Percentiles rank a stretch among this genome's conserved stretches.
Conservation (phyloP, 2,797 vertebrate genomes). For the Sylvia borin region DNA sequence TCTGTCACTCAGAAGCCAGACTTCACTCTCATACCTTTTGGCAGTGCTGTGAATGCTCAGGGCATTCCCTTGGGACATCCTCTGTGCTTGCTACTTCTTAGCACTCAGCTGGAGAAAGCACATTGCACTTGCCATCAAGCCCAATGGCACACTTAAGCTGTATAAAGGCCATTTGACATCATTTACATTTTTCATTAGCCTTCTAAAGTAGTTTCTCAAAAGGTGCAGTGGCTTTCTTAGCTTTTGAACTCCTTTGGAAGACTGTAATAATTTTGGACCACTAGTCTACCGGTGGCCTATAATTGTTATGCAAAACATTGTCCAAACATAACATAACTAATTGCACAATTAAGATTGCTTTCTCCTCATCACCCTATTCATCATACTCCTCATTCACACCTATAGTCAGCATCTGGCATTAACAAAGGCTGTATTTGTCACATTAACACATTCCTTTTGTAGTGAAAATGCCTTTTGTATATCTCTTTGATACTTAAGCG, state of each 20-base stretch:
- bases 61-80: not conserved
- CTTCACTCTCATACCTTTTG: not conserved
- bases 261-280: not conserved
- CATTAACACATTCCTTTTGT: not conserved
- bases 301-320: constrained; percentile 23
- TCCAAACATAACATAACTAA: constrained; percentile 36
- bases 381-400: constrained; percentile 1
- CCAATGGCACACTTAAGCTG: not conserved
- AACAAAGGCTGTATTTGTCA: not conserved
- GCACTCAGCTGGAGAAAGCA: not conserved
- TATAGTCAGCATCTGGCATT: not conserved
- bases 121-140: not conserved
- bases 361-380: not conserved
- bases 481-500: not conserved
- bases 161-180: not conserved
- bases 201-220: not conserved
- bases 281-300: not conserved
- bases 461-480: not conserved
- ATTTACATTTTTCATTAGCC: constrained; percentile 15
- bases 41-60: not conserved
- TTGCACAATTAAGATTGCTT: constrained; percentile 26
- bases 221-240: not conserved
- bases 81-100: not conserved
- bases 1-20: not conserved
- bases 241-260: constrained; percentile 5